These are phyloP conservation scores for Heliothis peltigera DNA, from an alignment of 2,888 invertebrate genomes.

Conservation along the genomic window DNA sequence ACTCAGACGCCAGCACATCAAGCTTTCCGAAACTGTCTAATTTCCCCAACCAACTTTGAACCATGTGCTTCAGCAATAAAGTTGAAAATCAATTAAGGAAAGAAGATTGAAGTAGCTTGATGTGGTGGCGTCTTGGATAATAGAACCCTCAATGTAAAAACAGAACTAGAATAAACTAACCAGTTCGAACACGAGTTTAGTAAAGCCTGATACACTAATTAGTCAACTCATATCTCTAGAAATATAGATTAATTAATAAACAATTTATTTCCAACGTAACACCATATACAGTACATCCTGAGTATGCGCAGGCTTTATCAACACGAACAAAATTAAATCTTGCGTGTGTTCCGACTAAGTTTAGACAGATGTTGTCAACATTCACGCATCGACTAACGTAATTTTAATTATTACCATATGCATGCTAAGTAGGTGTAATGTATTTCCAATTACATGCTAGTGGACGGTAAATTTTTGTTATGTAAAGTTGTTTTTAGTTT, in stretches of 20 bases:
- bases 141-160: no score
- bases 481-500: neutral
- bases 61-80: no score
- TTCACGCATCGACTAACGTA: constrained; percentile 10
- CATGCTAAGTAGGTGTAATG: constrained; percentile 22
- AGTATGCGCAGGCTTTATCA: constrained; percentile 58
- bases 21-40: no score
- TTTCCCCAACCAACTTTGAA: no score
- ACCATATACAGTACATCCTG: constrained; percentile 38
- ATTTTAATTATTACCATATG: constrained; percentile 21
- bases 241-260: constrained; percentile 7
- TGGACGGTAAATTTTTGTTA: constrained; percentile 6
- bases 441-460: constrained; percentile 26
- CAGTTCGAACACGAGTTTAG: neutral
- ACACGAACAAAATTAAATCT: constrained; percentile 75
- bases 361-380: constrained; percentile 68
- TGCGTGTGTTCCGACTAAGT: constrained; percentile 76
- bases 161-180: no score
- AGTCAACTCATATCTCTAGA: neutral
- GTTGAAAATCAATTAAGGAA: no score
- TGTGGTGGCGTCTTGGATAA: no score
- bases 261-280: constrained; percentile 23
- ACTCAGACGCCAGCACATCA: no score
- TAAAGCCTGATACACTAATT: neutral
- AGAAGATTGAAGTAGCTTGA: no score